These are phyloP conservation scores for Cyprinodon diabolis DNA, from an alignment of 2,797 vertebrate species.

Conservation along the genomic window DNA sequence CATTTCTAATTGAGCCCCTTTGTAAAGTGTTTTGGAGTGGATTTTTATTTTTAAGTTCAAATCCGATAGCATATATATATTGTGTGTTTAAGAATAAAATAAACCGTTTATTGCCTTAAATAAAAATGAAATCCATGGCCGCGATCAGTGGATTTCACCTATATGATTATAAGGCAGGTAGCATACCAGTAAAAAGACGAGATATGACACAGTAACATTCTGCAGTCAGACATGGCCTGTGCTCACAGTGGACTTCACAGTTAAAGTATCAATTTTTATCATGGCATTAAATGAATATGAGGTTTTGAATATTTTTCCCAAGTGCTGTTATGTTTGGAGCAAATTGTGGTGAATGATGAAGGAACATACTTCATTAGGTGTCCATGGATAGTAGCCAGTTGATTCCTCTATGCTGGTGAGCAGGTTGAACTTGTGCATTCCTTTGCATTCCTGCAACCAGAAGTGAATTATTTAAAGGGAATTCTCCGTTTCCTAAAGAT, in stretches of 20 bases:
- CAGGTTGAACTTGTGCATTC: constrained; percentile 84
- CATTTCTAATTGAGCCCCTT: not conserved
- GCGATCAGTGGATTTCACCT: not conserved
- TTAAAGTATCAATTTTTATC: not conserved
- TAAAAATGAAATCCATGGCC: not conserved
- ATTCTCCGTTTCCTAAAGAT: not conserved
- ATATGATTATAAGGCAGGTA: not conserved
- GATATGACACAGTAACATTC: not conserved
- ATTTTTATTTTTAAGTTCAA: not conserved
- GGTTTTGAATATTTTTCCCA: constrained; percentile 1
- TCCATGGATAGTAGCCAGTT: constrained; percentile 70
- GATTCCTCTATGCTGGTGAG: constrained; percentile 81
- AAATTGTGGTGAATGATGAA: constrained; percentile 4
- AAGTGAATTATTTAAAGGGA: not conserved
- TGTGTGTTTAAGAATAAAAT: not conserved
- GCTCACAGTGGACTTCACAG: constrained; percentile 13
- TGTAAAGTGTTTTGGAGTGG: not conserved
- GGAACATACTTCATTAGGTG: constrained; percentile 73
- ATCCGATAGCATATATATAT: not conserved
- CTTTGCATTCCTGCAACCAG: constrained; percentile 57
- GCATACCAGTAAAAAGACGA: constrained; percentile 3
- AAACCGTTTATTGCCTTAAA: not conserved
- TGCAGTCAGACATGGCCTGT: not conserved
- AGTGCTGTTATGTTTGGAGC: constrained; percentile 1
- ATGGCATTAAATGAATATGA: constrained; percentile 6